A percentile compares a stretch with the other conserved stretches of the same genome.
phyloP scores from a whole-genome alignment of 2,797 vertebrate species.

The Acipenser transmontanus region DNA sequence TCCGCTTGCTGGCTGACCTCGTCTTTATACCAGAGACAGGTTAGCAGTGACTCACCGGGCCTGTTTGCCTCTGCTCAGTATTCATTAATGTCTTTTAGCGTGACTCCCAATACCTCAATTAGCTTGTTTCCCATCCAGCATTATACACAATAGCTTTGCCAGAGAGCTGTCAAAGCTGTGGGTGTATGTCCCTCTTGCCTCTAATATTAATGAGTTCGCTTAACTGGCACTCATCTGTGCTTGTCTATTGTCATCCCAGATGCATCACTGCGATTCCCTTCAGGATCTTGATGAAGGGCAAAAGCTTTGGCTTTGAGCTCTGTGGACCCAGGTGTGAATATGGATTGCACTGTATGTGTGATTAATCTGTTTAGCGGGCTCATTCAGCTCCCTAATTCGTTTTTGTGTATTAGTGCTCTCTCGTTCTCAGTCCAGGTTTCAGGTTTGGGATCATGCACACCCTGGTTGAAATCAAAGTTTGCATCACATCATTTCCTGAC shows the following conservation, averaged over 20 bases:
- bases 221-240: not conserved
- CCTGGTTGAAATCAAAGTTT: too few species aligned
- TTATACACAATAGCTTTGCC: not conserved
- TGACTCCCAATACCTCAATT: not conserved
- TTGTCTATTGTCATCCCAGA: not conserved
- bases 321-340: too few species aligned
- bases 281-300: too few species aligned
- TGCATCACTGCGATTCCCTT: not conserved
- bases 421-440: too few species aligned
- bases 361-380: too few species aligned
- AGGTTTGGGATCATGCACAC: too few species aligned
- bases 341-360: too few species aligned
- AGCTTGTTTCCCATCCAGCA: not conserved
- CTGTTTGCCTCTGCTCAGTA: conserved; percentile 3
- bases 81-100: not conserved
- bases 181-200: not conserved
- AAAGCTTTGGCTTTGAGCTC: too few species aligned
- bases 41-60: conserved; percentile 3
- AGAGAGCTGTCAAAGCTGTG: too few species aligned
- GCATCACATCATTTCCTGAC: too few species aligned
- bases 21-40: not conserved
- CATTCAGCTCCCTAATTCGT: too few species aligned
- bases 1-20: not conserved
- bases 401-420: too few species aligned
- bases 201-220: conserved; percentile 10